These are phyloP conservation scores for Acrocyrtus sp. DNA, from an alignment of 2,888 invertebrate species.

Conservation along the genomic window DNA sequence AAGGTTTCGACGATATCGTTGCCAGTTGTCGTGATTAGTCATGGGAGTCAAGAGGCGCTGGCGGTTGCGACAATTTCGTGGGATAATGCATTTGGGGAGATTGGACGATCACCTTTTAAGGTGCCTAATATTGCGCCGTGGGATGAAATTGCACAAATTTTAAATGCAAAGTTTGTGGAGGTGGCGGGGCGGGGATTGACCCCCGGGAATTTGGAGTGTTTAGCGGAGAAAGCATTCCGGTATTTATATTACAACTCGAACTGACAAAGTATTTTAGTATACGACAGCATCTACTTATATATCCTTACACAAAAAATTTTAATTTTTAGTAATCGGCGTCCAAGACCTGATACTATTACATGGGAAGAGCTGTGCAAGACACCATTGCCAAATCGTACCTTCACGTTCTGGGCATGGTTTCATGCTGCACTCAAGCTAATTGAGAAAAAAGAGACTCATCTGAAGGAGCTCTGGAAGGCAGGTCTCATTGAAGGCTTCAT, in stretches of 20 bases:
- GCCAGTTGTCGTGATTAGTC: slow-evolving; percentile 53
- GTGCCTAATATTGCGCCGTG: slow-evolving; percentile 49
- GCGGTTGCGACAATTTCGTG: slow-evolving; percentile 52
- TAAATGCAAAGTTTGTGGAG: slow-evolving; percentile 36
- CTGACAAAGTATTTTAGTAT: neutral
- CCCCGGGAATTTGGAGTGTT: slow-evolving; percentile 32
- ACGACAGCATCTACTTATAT: neutral
- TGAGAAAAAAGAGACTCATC: slow-evolving; percentile 48
- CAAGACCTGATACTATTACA: slow-evolving; percentile 32
- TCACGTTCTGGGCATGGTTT: slow-evolving; percentile 56
- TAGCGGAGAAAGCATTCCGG: slow-evolving; percentile 50
- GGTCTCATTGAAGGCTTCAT: slow-evolving; percentile 50
- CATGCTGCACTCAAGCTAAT: slow-evolving; percentile 47
- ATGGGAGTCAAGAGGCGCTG: slow-evolving; percentile 54
- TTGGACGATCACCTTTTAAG: slow-evolving; percentile 44
- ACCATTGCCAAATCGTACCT: slow-evolving; percentile 29
- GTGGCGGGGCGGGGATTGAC: slow-evolving; percentile 38
- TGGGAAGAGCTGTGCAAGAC: slow-evolving; percentile 51
- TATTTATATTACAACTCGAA: neutral
- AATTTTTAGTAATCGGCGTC: slow-evolving; percentile 8
- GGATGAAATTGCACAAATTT: slow-evolving; percentile 34
- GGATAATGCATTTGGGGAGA: slow-evolving; percentile 54
- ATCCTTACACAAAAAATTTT: neutral
- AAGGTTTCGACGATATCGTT: slow-evolving; percentile 42
- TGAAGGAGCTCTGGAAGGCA: slow-evolving; percentile 48